Evolutionary conservation across 2,113 vertebrate genomes (phyloP), one percentile per base, ranked within the genome.

Genomic region (Nanorana parkeri): DNA sequence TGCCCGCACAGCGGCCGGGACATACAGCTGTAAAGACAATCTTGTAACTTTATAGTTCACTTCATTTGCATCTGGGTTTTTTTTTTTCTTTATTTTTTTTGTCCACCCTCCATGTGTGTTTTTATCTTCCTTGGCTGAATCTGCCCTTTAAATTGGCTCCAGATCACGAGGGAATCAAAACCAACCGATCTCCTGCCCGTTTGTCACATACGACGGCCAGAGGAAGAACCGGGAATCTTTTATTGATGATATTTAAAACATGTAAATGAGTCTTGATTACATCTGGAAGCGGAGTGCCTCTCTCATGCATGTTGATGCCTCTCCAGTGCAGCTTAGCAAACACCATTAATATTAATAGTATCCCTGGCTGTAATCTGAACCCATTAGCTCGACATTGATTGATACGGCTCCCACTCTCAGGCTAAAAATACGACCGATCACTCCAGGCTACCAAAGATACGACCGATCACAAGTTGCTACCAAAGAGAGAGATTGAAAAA

Each of bases 331-430:
- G 20, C 24, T 54, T 55, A 29, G 63, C 68, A 67, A 60, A 78
- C 51, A 66, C 54, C 26, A 66, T 78, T 78, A 78, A 78, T 78
- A 78, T 78, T 67, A 55, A 78, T 78, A 29, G 51, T 60, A 32
- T 67, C 36, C 60, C 36, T 32, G 56, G 36, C 58, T 76, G 36
- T 76, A 76, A 76, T 76, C 56, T 63, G 23, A 23, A 56, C n/a
- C 73, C n/a, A 47, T 76, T 76, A 63, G 56, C 15, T 21, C 63
- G 73, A 76, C 73, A 63, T 76, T 76, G 73, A 76, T 76, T 76
- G 73, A 76, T 76, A 24, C 15, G 19, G 6, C 60, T 20, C 58
- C 21, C 73, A 63, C 56, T 76, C 54, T 63, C 60, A 41, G 41
- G 28, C 68, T 13, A 72, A 55, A 72, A 29, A 72, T 55, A 56